phyloP scores from a whole-genome alignment of 2,888 invertebrate genomes.

The Nemoura dubitans region DNA sequence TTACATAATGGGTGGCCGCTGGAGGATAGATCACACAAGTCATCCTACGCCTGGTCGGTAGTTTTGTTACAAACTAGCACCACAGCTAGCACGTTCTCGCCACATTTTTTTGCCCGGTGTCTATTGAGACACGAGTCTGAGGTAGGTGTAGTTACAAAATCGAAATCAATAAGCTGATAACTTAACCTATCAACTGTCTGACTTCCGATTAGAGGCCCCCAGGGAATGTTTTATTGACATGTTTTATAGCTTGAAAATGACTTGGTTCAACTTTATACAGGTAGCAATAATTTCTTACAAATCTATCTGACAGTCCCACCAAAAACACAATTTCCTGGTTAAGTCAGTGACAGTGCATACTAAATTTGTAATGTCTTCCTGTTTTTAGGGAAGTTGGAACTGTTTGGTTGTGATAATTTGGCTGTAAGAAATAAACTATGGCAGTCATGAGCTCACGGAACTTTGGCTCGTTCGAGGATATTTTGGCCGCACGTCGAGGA shows the following conservation, averaged over 20 bases:
- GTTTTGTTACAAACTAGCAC: no score
- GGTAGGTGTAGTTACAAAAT: background rate
- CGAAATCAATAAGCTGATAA: background rate
- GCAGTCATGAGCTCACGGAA: constrained; percentile 12
- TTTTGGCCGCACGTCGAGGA: constrained; percentile 67
- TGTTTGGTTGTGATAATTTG: background rate
- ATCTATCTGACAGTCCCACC: no score
- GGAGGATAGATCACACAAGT: background rate
- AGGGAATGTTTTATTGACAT: no score
- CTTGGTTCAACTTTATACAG: no score
- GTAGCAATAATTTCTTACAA: no score
- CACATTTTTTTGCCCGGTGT: background rate
- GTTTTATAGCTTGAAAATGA: no score
- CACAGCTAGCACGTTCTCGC: background rate
- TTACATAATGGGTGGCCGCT: constrained; percentile 3
- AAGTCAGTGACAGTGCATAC: no score
- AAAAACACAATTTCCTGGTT: no score
- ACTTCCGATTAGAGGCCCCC: background rate
- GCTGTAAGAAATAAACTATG: background rate
- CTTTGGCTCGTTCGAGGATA: constrained; percentile 64
- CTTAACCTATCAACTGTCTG: background rate
- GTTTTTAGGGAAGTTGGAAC: background rate
- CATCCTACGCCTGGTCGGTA: background rate
- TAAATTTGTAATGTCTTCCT: background rate
- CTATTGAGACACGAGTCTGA: background rate